Evolutionary conservation across 2,113 vertebrate species (phyloP).

Genomic region (Poeciliopsis occidentalis): DNA sequence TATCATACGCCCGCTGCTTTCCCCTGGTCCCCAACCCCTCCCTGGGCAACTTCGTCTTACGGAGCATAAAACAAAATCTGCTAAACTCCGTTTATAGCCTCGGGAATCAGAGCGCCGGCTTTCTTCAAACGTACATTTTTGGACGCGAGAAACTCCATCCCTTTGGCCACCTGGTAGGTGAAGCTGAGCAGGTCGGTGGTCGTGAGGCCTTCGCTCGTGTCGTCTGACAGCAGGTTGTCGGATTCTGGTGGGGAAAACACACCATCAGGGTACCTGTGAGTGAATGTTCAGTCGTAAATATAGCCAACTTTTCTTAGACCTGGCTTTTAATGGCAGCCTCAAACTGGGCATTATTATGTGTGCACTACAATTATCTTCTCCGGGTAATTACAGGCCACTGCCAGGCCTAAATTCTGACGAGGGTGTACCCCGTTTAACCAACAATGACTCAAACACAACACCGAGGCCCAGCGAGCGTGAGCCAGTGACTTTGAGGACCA

Average conservation of each 20-base stretch:
- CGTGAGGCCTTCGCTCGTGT: conserved; percentile 86
- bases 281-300: conserved; percentile 58
- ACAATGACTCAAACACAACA: conserved; percentile 59
- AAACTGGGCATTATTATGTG: conserved; percentile 71
- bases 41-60: conserved; percentile 36
- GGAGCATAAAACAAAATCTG: conserved; percentile 26
- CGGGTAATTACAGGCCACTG: conserved; percentile 75
- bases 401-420: conserved; percentile 65
- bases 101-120: conserved; percentile 1
- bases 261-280: conserved; percentile 27
- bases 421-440: conserved; percentile 70
- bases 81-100: conserved; percentile 23
- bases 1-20: conserved; percentile 69
- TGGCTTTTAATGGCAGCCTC: conserved; percentile 69
- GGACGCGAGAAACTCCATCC: conserved; percentile 97
- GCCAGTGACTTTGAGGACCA: conserved; percentile 29
- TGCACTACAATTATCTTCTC: conserved; percentile 77
- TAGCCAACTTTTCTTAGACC: conserved; percentile 59
- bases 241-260: conserved; percentile 76
- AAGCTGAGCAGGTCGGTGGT: conserved; percentile 95
- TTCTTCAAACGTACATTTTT: conserved; percentile 89
- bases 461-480: conserved; percentile 21
- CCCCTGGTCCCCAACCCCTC: conserved; percentile 32
- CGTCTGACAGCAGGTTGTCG: conserved; percentile 89
- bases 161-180: conserved; percentile 95